Conservation (phyloP, 2,888 invertebrate genomes). For the Strigamia crassipes region DNA sequence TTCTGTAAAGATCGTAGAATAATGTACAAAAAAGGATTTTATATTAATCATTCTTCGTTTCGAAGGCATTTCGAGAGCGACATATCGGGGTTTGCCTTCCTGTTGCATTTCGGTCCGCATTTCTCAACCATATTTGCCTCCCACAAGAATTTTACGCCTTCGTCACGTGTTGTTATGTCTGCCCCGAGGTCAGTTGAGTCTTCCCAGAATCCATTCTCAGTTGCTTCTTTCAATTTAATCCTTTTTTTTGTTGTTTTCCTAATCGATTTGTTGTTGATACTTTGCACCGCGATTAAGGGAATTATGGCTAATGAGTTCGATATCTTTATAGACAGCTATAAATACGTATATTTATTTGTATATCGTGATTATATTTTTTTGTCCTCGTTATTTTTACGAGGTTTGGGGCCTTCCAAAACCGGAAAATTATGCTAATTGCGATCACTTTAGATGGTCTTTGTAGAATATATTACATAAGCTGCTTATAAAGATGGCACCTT, state of each 20-base stretch:
- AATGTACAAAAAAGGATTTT: too few species aligned
- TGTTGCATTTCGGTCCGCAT: conserved; percentile 13
- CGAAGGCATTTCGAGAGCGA: background rate
- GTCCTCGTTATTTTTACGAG: background rate
- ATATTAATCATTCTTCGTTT: too few species aligned
- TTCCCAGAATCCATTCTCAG: conserved; percentile 5
- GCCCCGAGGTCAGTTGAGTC: conserved; percentile 10
- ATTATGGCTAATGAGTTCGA: background rate
- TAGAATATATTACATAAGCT: conserved; percentile 20
- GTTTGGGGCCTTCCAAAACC: background rate
- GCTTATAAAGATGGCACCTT: conserved; percentile 4
- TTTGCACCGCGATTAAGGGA: background rate
- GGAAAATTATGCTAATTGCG: conserved; percentile 30
- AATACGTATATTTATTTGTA: background rate
- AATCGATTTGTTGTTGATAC: conserved; percentile 12
- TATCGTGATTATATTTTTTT: background rate
- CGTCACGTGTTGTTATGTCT: conserved; percentile 33
- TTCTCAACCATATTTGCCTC: conserved; percentile 40
- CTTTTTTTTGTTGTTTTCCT: background rate
- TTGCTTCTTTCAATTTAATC: conserved; percentile 20
- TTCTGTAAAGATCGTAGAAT: too few species aligned
- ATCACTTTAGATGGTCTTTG: background rate
- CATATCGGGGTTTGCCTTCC: background rate
- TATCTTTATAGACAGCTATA: background rate
- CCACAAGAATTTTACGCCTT: conserved; percentile 20